These are phyloP conservation scores for Cinclus mexicanus DNA, from an alignment of 2,113 vertebrate genomes.

Conservation along the genomic window DNA sequence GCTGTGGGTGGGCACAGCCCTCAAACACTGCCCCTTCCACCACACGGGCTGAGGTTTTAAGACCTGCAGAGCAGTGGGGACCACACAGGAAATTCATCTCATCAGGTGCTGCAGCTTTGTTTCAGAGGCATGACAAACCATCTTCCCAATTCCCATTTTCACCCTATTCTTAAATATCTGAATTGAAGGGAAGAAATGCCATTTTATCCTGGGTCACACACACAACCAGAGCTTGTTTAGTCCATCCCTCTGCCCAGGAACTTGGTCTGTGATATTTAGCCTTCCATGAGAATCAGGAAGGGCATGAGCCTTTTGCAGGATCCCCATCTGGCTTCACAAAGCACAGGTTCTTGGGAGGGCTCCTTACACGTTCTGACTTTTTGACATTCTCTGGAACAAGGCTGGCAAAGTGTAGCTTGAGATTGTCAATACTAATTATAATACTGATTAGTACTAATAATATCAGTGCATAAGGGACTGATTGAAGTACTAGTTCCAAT, in stretches of 20 bases:
- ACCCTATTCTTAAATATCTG: not conserved
- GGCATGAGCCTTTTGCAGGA: not conserved
- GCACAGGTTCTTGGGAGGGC: not conserved
- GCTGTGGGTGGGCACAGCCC: rapidly evolving
- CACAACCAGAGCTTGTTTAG: not conserved
- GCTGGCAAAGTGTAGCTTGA: not conserved
- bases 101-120: not conserved
- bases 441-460: not conserved
- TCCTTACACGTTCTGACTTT: not conserved
- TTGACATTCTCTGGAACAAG: not conserved
- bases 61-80: not conserved
- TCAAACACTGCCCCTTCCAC: rapidly evolving
- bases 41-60: rapidly evolving
- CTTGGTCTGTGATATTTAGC: not conserved
- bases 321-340: not conserved
- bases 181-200: not conserved
- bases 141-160: not conserved
- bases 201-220: not conserved
- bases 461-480: not conserved
- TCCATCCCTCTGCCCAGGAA: not conserved
- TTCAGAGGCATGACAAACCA: not conserved
- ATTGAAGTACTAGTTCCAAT: not conserved
- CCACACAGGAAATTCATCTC: rapidly evolving
- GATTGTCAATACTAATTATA: not conserved
- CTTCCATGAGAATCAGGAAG: not conserved